Evolutionary conservation across 2,888 invertebrate genomes (phyloP), one percentile per base, ranked within the genome.

Genomic region (Lasioglossum leucozonium): DNA sequence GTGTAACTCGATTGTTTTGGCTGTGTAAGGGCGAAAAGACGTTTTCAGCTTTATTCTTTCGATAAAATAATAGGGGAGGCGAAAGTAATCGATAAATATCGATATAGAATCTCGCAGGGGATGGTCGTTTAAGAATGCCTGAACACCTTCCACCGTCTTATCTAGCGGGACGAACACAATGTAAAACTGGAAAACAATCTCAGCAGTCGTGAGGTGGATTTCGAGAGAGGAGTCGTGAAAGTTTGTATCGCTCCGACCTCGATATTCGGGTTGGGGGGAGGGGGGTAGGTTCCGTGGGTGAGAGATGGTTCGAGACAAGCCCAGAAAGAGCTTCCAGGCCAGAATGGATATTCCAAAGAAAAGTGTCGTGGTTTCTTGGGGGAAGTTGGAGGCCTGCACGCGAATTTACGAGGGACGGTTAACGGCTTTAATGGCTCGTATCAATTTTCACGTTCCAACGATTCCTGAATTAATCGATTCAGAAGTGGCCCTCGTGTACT

Each of bases 371-470:
- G 67, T 44, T 76, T 76, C 77, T 71, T 51, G 18, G 30, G 30
- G n/a, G 11, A 76, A 42, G 42, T 76, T 71, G 4, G 76, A 22
- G 40, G 55, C 69, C 62, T 26, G 76, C 37, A 30, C 62, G 42
- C n/a, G 78, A 76, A 76, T 87, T 87, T 87, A 84, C 81, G 87
- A 81, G 80, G 30, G 40, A 77, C 76, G 87, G 87, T 87, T 87
- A 87, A 87, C 58, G 55, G 84, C 72, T 87, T 84, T 87, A 67
- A 87, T 87, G 22, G 69, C 4, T 42, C 34, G 65, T 72, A 86
- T 86, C 83, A 80, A 87, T 87, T 86, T 78, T 78, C 80, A 71
- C 67, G 69, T 80, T 13, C 69, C 40, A 62, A 13, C 67, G 30
- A 44, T 37, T 67, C 79, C 22, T 10, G 77, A 71, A 86, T 86